Evolutionary conservation across 2,888 invertebrate genomes (phyloP).

Genomic region (Nephrotoma flavescens): DNA sequence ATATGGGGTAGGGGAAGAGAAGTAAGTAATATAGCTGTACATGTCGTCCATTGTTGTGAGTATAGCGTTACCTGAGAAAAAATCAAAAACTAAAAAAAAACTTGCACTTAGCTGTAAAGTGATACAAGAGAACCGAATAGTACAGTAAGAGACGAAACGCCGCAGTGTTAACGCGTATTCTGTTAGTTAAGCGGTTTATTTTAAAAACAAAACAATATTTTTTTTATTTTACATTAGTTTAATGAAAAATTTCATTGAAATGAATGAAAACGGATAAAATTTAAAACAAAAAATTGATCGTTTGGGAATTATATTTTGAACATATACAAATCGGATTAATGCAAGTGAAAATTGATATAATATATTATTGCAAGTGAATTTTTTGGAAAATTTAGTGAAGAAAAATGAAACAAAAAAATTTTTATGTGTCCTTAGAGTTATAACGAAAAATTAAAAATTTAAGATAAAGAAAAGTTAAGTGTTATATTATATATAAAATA

Average conservation of each 20-base stretch:
- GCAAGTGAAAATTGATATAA: background rate
- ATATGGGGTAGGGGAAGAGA: background rate
- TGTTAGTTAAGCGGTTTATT: constrained; percentile 1
- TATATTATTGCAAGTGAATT: background rate
- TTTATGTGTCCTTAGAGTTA: background rate
- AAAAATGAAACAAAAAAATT: background rate
- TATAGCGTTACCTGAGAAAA: constrained; percentile 5
- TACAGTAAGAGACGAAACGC: constrained; percentile 34
- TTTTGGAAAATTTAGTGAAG: background rate
- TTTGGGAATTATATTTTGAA: background rate
- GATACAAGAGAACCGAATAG: constrained; percentile 10
- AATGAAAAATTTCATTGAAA: background rate
- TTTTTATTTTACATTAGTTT: background rate
- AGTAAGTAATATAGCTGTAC: constrained; percentile 2
- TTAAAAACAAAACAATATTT: background rate
- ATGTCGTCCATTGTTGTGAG: constrained; percentile 4
- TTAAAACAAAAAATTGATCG: background rate
- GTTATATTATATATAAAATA: background rate
- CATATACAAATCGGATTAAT: background rate
- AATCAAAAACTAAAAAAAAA: background rate
- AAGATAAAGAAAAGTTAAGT: background rate
- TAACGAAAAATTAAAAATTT: background rate
- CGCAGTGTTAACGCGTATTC: constrained; percentile 28
- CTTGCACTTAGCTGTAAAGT: constrained; percentile 7
- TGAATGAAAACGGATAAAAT: background rate